Conservation (phyloP, 2,113 vertebrate species). For the Xenopus borealis region DNA sequence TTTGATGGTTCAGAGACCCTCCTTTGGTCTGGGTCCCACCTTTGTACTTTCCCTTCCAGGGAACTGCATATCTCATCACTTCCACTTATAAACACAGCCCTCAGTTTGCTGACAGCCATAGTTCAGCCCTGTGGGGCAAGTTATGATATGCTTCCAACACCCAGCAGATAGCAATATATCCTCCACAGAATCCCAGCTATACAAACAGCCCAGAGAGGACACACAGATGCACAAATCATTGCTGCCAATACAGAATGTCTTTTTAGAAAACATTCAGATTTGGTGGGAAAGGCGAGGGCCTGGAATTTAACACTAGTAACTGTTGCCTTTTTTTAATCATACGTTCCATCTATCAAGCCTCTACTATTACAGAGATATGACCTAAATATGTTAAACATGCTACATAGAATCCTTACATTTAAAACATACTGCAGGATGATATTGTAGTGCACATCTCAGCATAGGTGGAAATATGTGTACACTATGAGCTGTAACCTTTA, state of each 20-base stretch:
- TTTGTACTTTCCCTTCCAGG: background rate
- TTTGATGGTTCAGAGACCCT: slow-evolving; percentile 1
- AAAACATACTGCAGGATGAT: too few relatives aligned
- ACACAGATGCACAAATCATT: slow-evolving; percentile 12
- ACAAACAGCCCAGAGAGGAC: slow-evolving; percentile 15
- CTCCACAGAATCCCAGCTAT: slow-evolving; percentile 26
- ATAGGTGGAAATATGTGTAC: too few relatives aligned
- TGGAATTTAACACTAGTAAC: background rate
- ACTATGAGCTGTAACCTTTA: too few relatives aligned
- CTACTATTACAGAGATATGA: too few relatives aligned
- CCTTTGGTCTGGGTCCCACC: slow-evolving; percentile 7
- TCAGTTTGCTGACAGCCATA: slow-evolving; percentile 4
- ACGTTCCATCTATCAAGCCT: too few relatives aligned
- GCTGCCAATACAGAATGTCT: slow-evolving; percentile 1
- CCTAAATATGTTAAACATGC: too few relatives aligned
- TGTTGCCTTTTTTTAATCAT: background rate
- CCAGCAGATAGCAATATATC: slow-evolving; percentile 24
- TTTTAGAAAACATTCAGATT: background rate
- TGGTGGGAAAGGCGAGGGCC: background rate
- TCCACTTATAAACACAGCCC: slow-evolving; percentile 4
- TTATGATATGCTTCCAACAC: slow-evolving; percentile 9
- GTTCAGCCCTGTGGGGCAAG: background rate
- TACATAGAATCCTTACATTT: too few relatives aligned
- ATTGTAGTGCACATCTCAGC: too few relatives aligned
- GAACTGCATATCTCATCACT: background rate